phyloP scores from a whole-genome alignment of 2,888 invertebrate genomes.

The Drosophila mayaguana region DNA sequence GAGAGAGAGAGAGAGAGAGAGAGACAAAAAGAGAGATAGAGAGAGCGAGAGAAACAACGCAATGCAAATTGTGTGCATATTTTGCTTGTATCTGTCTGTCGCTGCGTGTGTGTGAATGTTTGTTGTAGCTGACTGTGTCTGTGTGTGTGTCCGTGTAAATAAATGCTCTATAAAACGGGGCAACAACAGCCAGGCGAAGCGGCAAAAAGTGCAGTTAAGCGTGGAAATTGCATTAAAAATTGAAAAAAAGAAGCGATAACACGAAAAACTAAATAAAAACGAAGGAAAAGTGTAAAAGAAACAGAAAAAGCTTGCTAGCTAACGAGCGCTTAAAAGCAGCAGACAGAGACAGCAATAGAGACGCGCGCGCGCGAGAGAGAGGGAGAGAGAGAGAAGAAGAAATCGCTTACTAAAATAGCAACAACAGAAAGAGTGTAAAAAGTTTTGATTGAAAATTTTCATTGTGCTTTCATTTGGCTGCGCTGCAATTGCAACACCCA shows the following conservation, averaged over 20 bases:
- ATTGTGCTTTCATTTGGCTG: slow-evolving; percentile 67
- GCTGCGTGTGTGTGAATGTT: slow-evolving; percentile 20
- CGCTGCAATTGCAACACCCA: slow-evolving; percentile 30
- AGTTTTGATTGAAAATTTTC: slow-evolving; percentile 78
- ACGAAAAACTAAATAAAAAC: slow-evolving; percentile 37
- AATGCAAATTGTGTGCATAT: slow-evolving; percentile 69
- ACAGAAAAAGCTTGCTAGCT: slow-evolving; percentile 50
- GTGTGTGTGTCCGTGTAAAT: slow-evolving; percentile 62
- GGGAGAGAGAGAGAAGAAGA: not conserved
- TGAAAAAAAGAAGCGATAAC: slow-evolving; percentile 45
- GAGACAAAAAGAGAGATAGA: not conserved
- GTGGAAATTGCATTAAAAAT: slow-evolving; percentile 79
- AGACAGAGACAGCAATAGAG: slow-evolving; percentile 7
- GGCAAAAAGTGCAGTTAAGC: slow-evolving; percentile 73
- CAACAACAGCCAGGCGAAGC: slow-evolving; percentile 47
- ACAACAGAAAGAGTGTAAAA: slow-evolving; percentile 54
- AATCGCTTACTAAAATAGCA: slow-evolving; percentile 22
- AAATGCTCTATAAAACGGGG: slow-evolving; percentile 65
- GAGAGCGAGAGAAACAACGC: slow-evolving; percentile 15
- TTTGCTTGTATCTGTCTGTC: slow-evolving; percentile 28
- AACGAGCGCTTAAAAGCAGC: slow-evolving; percentile 75
- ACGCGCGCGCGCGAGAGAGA: not conserved
- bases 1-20: slow-evolving; percentile 8
- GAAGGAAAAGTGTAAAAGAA: slow-evolving; percentile 32
- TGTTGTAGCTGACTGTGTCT: slow-evolving; percentile 17